A percentile compares a stretch with the other conserved stretches of the same genome.
These are phyloP conservation scores for Nannoperca australis DNA, from an alignment of 2,797 vertebrate species.

Conservation along the genomic window DNA sequence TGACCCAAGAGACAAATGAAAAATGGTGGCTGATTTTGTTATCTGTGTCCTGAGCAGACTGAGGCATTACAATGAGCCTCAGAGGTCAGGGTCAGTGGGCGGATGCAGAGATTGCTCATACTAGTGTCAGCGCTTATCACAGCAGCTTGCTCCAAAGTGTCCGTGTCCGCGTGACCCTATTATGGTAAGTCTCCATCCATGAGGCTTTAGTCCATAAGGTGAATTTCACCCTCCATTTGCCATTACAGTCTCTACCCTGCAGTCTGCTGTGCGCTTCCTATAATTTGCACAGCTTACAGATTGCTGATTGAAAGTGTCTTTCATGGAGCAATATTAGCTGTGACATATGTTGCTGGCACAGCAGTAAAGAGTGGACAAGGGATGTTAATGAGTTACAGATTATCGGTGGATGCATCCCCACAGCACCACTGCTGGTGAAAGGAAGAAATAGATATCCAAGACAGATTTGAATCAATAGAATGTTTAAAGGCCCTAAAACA, in stretches of 20 bases:
- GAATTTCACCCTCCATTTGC: slow-evolving; percentile 77
- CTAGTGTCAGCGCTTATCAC: slow-evolving; percentile 74
- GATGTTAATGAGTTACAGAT: slow-evolving; percentile 76
- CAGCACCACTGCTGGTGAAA: slow-evolving; percentile 37
- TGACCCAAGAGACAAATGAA: slow-evolving; percentile 69
- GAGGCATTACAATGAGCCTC: slow-evolving; percentile 62
- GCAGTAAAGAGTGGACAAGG: slow-evolving; percentile 58
- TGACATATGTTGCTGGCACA: slow-evolving; percentile 73
- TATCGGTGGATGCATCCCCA: slow-evolving; percentile 55
- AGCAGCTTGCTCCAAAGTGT: slow-evolving; percentile 57
- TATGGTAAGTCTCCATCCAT: slow-evolving; percentile 56
- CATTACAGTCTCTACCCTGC: slow-evolving; percentile 41
- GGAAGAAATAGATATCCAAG: slow-evolving; percentile 28
- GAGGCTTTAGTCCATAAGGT: slow-evolving; percentile 67
- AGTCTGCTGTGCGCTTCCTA: slow-evolving; percentile 40
- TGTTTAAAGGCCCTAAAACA: slow-evolving; percentile 35
- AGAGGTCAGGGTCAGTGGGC: slow-evolving; percentile 66
- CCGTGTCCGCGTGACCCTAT: slow-evolving; percentile 56
- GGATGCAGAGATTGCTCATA: slow-evolving; percentile 70
- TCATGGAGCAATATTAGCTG: slow-evolving; percentile 53
- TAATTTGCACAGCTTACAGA: slow-evolving; percentile 67
- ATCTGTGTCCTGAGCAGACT: slow-evolving; percentile 59
- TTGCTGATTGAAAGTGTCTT: slow-evolving; percentile 58
- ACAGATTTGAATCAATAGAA: slow-evolving; percentile 39
- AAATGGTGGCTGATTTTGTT: slow-evolving; percentile 60